A percentile compares a stretch with the other conserved stretches of the same genome.
Conservation (phyloP, 1,140 invertebrate genomes). For the Tenebrio molitor region DNA sequence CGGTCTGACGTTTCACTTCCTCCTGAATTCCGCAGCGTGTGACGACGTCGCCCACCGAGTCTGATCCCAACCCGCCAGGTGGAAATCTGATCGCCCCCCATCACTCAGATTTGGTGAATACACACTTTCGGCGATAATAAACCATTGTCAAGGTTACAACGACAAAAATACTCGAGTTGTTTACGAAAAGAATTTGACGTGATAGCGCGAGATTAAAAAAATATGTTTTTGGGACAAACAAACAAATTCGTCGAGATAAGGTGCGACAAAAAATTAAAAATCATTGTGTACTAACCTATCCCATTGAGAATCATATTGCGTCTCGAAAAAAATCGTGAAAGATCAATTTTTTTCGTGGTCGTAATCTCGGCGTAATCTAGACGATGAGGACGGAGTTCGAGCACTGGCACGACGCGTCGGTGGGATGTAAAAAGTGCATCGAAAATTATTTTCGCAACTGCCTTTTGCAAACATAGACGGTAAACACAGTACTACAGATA, state of each 20-base stretch:
- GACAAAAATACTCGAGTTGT: conserved; percentile 30
- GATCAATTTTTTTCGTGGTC: too few relatives aligned
- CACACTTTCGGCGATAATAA: conserved; percentile 16
- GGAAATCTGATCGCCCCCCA: too few relatives aligned
- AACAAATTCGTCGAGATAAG: conserved; percentile 1
- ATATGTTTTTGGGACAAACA: conserved; percentile 15
- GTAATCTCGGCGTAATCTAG: too few relatives aligned
- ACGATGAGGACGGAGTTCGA: too few relatives aligned
- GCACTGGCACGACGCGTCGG: conserved; percentile 18
- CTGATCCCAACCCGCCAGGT: too few relatives aligned
- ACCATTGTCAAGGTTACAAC: conserved; percentile 29
- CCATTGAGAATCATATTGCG: conserved; percentile 34
- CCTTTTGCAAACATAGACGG: conserved; percentile 58
- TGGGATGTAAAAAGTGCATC: conserved; percentile 44
- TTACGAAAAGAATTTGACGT: conserved; percentile 5
- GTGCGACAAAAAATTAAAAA: conserved; percentile 33
- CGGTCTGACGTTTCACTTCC: background rate
- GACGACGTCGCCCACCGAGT: too few relatives aligned
- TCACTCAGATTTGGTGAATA: conserved; percentile 19
- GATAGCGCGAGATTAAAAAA: conserved; percentile 17
- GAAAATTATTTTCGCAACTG: conserved; percentile 54
- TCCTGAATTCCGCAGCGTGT: too few relatives aligned
- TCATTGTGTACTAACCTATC: conserved; percentile 46
- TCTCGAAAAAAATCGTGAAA: background rate
- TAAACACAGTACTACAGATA: conserved; percentile 59